Base-by-base conservation (phyloP, 2,113 vertebrate genomes). In the Dendrocopos noguchii region DNA sequence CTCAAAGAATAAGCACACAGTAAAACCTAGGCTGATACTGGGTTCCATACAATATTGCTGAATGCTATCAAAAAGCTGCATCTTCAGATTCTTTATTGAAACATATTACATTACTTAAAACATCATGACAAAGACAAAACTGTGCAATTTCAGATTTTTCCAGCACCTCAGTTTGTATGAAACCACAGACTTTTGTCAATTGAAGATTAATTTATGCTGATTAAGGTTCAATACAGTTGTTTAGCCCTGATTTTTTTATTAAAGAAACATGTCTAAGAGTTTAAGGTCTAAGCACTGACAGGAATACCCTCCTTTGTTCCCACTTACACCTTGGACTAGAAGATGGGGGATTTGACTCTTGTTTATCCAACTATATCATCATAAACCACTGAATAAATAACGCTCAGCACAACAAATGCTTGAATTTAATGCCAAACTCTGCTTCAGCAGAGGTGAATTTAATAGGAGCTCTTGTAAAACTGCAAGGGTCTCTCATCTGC, bases 1-100 rank as follows among this genome's bases (percentile, higher is more conserved):
- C 24, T 73, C 82, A 90, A 86, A 91, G 91, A 94, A 86, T 39
- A 94, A 91, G 87, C 57, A 78, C n/a, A 61, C 80, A 83, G 46
- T 79, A 94, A 92, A 86, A 92, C 90, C 42, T 79, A 50, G 50
- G 73, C 90, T 96, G 92, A 93, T 90, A 81, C 66, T 52, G 63
- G 66, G 59, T 52, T 63, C 71, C 34, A 70, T 46, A 91, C 7
- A 73, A 93, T 95, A 96, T 59, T 95, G 88, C 42, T 88, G 76
- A 86, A 65, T 28, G 66, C 74, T 79, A 93, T 93, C 79, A 90
- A 85, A 83, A 88, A 80, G 81, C n/a, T 88, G 70, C 50, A 84
- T 88, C 90, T 95, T 88, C 73, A 70, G 70, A 81, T 66, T 65
- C 79, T 91, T 90, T 93, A 95, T 91, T 94, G 94, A 95, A 96